These are phyloP conservation scores for Cyanocitta stelleri DNA, from an alignment of 2,113 vertebrate species.

Conservation along the genomic window DNA sequence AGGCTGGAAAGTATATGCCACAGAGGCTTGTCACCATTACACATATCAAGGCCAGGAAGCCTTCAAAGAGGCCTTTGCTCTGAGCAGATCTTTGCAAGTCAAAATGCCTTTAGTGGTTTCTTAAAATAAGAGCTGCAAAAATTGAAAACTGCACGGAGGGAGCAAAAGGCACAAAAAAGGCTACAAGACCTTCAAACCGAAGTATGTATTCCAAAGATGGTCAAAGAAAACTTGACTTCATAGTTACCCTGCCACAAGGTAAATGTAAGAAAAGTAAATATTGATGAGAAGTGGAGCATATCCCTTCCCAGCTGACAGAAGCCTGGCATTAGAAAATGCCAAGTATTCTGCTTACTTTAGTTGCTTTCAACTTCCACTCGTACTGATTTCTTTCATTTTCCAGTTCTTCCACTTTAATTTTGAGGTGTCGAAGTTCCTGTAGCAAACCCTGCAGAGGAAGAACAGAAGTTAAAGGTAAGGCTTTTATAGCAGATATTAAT, in stretches of 20 bases:
- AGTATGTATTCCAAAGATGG: background rate
- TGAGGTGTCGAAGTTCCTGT: slow-evolving; percentile 86
- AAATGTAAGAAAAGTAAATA: background rate
- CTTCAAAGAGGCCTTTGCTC: slow-evolving; percentile 5
- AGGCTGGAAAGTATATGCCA: slow-evolving; percentile 70
- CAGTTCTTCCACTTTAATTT: slow-evolving; percentile 89
- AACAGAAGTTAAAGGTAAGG: background rate
- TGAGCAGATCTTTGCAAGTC: background rate
- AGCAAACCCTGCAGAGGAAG: slow-evolving; percentile 77
- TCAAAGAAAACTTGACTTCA: background rate
- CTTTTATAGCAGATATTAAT: background rate
- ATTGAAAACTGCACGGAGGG: background rate
- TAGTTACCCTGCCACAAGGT: background rate
- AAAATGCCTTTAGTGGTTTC: background rate
- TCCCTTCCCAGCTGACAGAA: background rate
- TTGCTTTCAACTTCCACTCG: slow-evolving; percentile 89
- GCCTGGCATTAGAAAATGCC: background rate
- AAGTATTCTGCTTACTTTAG: slow-evolving; percentile 80
- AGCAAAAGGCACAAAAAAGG: background rate
- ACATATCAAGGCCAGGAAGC: slow-evolving; percentile 68
- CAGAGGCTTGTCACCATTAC: slow-evolving; percentile 69
- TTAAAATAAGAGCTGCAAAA: background rate
- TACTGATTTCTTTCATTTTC: slow-evolving; percentile 93
- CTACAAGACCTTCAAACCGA: background rate
- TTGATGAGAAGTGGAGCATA: background rate